Evolutionary conservation across 2,797 vertebrate genomes (phyloP).

Genomic region (Loris lydekkerianus): DNA sequence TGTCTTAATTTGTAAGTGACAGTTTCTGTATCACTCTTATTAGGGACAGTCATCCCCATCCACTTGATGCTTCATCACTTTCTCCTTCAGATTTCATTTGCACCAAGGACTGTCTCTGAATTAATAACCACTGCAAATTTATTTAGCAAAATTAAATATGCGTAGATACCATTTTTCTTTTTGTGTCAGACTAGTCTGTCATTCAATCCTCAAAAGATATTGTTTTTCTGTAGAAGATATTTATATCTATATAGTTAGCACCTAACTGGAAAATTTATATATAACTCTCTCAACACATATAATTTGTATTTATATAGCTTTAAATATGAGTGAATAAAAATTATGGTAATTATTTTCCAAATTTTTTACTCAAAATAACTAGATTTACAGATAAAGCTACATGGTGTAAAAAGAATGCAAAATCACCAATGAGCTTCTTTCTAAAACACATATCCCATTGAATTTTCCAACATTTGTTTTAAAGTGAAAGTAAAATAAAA

Average conservation of each 20-base stretch:
- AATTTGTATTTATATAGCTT: neutral
- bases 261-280: neutral
- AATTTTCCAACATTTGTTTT: slow-evolving; percentile 38
- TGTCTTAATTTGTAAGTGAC: neutral
- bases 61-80: neutral
- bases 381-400: slow-evolving; percentile 45
- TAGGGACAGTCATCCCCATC: neutral
- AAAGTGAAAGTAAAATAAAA: slow-evolving; percentile 59
- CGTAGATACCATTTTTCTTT: neutral
- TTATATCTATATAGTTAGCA: neutral
- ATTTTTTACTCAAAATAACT: slow-evolving; percentile 46
- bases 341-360: neutral
- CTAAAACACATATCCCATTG: neutral
- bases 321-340: neutral
- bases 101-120: neutral
- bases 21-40: neutral
- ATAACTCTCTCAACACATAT: neutral
- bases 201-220: neutral
- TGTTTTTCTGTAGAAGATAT: neutral
- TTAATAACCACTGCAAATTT: neutral
- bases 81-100: neutral
- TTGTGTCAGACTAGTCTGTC: neutral
- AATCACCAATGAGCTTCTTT: neutral
- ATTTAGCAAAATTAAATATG: neutral
- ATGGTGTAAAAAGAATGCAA: slow-evolving; percentile 42